Percentiles rank a stretch among this genome's conserved stretches.
Evolutionary conservation across 1,140 invertebrate genomes (phyloP).

Genomic region (Drosophila nigrodunni): DNA sequence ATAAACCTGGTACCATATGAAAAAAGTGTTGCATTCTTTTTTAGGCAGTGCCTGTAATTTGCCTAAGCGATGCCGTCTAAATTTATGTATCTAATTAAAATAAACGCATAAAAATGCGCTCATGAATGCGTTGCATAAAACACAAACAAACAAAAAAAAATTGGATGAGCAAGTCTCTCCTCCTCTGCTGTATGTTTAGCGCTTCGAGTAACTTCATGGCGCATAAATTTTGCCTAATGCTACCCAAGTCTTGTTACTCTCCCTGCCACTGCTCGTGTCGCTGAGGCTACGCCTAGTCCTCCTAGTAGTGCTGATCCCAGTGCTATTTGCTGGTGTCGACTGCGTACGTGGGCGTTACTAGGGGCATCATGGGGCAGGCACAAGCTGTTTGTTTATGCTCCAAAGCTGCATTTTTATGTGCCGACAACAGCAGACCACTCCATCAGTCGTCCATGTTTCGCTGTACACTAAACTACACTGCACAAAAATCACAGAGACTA

Average conservation of each 20-base stretch:
- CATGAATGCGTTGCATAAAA: slow-evolving; percentile 43
- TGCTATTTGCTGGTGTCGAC: slow-evolving; percentile 13
- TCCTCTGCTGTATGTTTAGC: slow-evolving; percentile 63
- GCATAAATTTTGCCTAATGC: slow-evolving; percentile 64
- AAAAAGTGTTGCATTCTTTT: slow-evolving; percentile 40
- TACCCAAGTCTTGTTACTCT: background rate
- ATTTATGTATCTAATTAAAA: slow-evolving; percentile 80
- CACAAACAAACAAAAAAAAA: slow-evolving; percentile 17
- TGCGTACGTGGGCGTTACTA: slow-evolving; percentile 22
- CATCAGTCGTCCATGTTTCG: slow-evolving; percentile 48
- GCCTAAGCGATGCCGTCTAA: slow-evolving; percentile 39
- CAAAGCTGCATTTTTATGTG: slow-evolving; percentile 79
- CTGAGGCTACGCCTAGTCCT: background rate
- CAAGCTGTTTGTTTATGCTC: slow-evolving; percentile 76
- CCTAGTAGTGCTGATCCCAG: background rate
- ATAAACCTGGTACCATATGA: background rate
- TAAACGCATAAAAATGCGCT: slow-evolving; percentile 46
- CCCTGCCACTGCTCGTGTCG: slow-evolving; percentile 1
- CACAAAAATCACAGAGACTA: slow-evolving; percentile 26
- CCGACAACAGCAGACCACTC: slow-evolving; percentile 51
- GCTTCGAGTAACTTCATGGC: slow-evolving; percentile 64
- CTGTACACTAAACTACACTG: slow-evolving; percentile 52
- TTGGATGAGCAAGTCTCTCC: slow-evolving; percentile 5
- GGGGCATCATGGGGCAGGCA: slow-evolving; percentile 39
- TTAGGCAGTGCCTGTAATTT: slow-evolving; percentile 37